Evolutionary conservation across 2,113 vertebrate species (phyloP).

Genomic region (Hucho hucho): DNA sequence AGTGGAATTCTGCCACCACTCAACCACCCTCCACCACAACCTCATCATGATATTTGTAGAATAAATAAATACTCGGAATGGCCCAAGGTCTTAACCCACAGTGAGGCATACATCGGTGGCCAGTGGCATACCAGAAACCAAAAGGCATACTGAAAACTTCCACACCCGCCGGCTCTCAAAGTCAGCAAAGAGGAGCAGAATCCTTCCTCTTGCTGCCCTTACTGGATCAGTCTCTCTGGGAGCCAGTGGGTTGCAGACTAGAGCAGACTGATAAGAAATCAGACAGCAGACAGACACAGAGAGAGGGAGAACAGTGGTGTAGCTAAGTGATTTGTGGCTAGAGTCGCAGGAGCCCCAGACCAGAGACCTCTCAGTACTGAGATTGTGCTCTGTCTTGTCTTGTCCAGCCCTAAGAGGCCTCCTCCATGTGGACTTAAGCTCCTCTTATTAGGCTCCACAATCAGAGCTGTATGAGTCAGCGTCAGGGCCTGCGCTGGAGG

Average conservation of each 20-base stretch:
- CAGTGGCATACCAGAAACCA: background rate
- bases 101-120: slow-evolving; percentile 1
- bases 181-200: slow-evolving; percentile 26
- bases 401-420: slow-evolving; percentile 9
- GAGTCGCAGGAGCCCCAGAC: background rate
- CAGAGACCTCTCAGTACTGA: background rate
- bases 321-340: slow-evolving; percentile 22
- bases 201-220: slow-evolving; percentile 18
- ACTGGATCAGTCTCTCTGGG: slow-evolving; percentile 17
- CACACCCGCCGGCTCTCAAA: slow-evolving; percentile 3
- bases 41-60: slow-evolving; percentile 2
- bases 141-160: background rate
- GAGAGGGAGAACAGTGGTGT: slow-evolving; percentile 15
- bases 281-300: background rate
- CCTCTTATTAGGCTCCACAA: slow-evolving; percentile 37
- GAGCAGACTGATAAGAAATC: slow-evolving; percentile 38
- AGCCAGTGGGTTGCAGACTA: slow-evolving; percentile 17
- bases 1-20: slow-evolving; percentile 1
- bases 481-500: slow-evolving; percentile 48
- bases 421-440: slow-evolving; percentile 33
- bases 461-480: slow-evolving; percentile 50
- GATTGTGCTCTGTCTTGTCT: background rate
- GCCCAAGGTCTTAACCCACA: slow-evolving; percentile 4
- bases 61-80: slow-evolving; percentile 8
- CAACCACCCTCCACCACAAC: slow-evolving; percentile 6